phyloP scores from a whole-genome alignment of 1,140 invertebrate genomes.

The Probaryconus sp. region DNA sequence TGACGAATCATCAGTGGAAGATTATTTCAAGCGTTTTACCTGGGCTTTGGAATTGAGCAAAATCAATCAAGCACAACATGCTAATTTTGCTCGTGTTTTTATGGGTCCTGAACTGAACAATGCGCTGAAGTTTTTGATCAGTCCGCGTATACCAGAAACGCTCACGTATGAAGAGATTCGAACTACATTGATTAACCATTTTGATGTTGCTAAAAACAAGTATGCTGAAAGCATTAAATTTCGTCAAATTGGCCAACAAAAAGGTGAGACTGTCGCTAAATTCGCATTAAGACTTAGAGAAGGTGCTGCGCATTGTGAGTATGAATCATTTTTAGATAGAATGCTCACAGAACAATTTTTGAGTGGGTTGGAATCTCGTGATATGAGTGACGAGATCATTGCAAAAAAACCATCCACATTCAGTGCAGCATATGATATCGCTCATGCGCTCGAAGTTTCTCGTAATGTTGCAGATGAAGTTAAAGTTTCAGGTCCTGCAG shows the following conservation, averaged over 20 bases:
- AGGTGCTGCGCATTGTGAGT: slow-evolving; percentile 49
- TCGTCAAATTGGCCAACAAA: slow-evolving; percentile 14
- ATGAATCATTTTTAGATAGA: slow-evolving; percentile 44
- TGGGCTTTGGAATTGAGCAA: slow-evolving; percentile 33
- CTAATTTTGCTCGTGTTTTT: slow-evolving; percentile 44
- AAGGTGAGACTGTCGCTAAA: slow-evolving; percentile 27
- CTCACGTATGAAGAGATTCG: slow-evolving; percentile 24
- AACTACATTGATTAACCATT: slow-evolving; percentile 22
- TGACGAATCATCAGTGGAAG: slow-evolving; percentile 10
- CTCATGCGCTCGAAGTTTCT: slow-evolving; percentile 17
- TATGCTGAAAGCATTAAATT: slow-evolving; percentile 50
- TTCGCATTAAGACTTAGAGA: slow-evolving; percentile 44
- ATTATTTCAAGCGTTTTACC: slow-evolving; percentile 54
- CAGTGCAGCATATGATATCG: slow-evolving; percentile 38
- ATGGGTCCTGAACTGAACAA: slow-evolving; percentile 46
- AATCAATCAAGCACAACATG: slow-evolving; percentile 36
- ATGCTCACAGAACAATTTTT: slow-evolving; percentile 57
- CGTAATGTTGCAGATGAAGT: neutral
- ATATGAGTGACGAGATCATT: slow-evolving; percentile 55
- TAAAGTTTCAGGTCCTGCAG: neutral
- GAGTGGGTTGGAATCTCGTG: slow-evolving; percentile 15
- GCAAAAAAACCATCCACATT: slow-evolving; percentile 42
- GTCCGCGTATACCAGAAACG: slow-evolving; percentile 6
- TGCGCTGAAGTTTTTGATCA: slow-evolving; percentile 41
- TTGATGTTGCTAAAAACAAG: slow-evolving; percentile 45